A percentile compares a stretch with the other conserved stretches of the same genome.
Evolutionary conservation across 2,113 vertebrate species (phyloP).

Genomic region (Gobius niger): DNA sequence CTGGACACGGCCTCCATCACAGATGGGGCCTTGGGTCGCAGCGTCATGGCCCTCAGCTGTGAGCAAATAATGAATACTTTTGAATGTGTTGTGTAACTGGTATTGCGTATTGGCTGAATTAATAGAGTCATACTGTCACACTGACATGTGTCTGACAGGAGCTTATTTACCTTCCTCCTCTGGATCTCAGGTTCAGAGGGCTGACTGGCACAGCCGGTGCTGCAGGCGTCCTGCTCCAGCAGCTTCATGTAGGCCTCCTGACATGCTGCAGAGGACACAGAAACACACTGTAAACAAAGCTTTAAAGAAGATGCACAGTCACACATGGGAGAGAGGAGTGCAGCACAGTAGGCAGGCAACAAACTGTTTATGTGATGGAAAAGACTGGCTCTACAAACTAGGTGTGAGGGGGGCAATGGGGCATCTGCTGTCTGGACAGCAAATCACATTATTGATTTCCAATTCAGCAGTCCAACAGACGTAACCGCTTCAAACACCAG

Average conservation of each 20-base stretch:
- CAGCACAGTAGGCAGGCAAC: conserved; percentile 3
- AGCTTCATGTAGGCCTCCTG: conserved; percentile 88
- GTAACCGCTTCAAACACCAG: conserved; percentile 28
- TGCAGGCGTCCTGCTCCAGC: conserved; percentile 87
- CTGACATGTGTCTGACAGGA: background rate
- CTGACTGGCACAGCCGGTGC: conserved; percentile 87
- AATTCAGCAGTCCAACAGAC: conserved; percentile 51
- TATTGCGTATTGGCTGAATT: background rate
- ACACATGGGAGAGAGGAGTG: background rate
- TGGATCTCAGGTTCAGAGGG: conserved; percentile 81
- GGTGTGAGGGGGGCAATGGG: conserved; percentile 13
- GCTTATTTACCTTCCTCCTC: conserved; percentile 81
- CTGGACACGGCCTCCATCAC: conserved; percentile 86
- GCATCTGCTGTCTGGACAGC: conserved; percentile 46
- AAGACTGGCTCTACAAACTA: background rate
- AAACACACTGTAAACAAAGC: conserved; percentile 16
- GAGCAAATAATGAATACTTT: no score
- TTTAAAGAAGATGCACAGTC: conserved; percentile 29
- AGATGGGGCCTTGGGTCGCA: conserved; percentile 74
- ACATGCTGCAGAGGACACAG: conserved; percentile 79
- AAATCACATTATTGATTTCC: conserved; percentile 67
- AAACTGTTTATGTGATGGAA: conserved; percentile 19
- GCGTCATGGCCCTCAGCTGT: conserved; percentile 77
- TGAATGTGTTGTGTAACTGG: no score
- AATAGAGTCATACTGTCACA: background rate